Base-by-base conservation (phyloP, 2,888 invertebrate genomes). In the Euzetes globulus region DNA sequence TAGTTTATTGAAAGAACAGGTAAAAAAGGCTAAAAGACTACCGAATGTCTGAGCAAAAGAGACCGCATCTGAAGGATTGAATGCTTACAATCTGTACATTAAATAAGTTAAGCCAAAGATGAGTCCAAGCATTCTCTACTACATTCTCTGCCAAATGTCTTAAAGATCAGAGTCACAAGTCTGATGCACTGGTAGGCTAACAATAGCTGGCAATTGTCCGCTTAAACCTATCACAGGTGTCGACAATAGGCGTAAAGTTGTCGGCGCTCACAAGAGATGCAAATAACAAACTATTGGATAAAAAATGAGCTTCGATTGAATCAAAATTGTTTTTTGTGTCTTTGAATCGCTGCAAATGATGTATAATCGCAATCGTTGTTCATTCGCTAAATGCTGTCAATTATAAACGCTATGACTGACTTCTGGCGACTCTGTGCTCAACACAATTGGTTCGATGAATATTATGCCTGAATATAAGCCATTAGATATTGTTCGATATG, bases 391-490 rank as follows among this genome's bases (percentile, higher is more conserved):
- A 65, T 65, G 65, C 37, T 5, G 6, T 19, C 33, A 65, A 65
- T 65, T 65, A 65, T 65, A 17, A 65, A 65, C n/a, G 65, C 37
- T 63, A 33, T 63, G 58, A 60, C 60, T 60, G 60, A 7, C 5
- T 7, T n/a, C 1, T 3, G 9, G 17, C 22, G 22, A 60, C 27
- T 60, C 3, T 41, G 37, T 19, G 65, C 29, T 37, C 37, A 17
- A 65, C 65, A 65, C 65, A 65, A 65, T 65, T 65, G 65, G 37
- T n/a, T 65, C 65, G 65, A 37, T 65, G 37, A 37, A 65, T 65
- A 65, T 37, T 65, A 65, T 65, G 37, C 65, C 3, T n/a, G 3
- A 41, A 13, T 65, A 65, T 65, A 19, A 55, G 7, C 25, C 15
- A 29, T 29, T 29, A 65, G 65, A 65, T 13, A 22, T 6, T 29